Percentiles rank a stretch among this genome's conserved stretches.
phyloP scores from a whole-genome alignment of 30 jellyfish, hydroid and myxozoan genomes.

The Mastigias papua region DNA sequence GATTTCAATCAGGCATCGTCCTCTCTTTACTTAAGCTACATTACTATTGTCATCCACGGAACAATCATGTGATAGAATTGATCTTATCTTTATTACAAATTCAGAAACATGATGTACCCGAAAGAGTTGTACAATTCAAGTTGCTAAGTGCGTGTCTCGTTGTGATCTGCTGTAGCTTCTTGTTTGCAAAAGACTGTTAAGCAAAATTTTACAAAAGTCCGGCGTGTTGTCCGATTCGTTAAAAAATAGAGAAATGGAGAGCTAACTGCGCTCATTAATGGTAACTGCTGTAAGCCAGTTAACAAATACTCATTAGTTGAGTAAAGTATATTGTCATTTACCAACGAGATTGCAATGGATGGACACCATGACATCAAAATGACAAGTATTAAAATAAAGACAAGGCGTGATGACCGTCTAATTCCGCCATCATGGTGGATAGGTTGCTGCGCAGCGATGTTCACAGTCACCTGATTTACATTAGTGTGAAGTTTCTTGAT shows the following conservation, averaged over 20 bases:
- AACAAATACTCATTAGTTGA: slow-evolving; percentile 21
- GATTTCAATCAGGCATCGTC: too few relatives aligned
- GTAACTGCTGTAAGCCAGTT: slow-evolving; percentile 54
- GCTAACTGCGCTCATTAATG: slow-evolving; percentile 59
- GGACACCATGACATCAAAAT: slow-evolving; percentile 67
- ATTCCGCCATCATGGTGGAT: slow-evolving; percentile 35
- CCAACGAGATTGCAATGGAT: slow-evolving; percentile 29
- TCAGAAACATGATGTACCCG: too few relatives aligned
- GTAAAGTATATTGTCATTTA: slow-evolving; percentile 11
- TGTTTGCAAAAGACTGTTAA: slow-evolving; percentile 25
- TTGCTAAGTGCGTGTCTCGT: too few relatives aligned
- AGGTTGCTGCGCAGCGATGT: background rate
- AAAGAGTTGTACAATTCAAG: too few relatives aligned
- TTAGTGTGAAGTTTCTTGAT: slow-evolving; percentile 45
- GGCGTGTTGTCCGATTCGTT: slow-evolving; percentile 55
- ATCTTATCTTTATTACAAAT: too few relatives aligned
- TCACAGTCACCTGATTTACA: slow-evolving; percentile 16
- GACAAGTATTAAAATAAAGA: slow-evolving; percentile 25
- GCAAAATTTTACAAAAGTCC: slow-evolving; percentile 33
- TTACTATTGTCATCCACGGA: too few relatives aligned
- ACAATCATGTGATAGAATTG: too few relatives aligned
- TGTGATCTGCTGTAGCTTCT: background rate
- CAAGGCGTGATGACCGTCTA: slow-evolving; percentile 64
- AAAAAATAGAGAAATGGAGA: slow-evolving; percentile 62
- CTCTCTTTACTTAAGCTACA: too few relatives aligned